These are phyloP conservation scores for Goniozus legneri DNA, from an alignment of 1,140 invertebrate species.

Conservation along the genomic window DNA sequence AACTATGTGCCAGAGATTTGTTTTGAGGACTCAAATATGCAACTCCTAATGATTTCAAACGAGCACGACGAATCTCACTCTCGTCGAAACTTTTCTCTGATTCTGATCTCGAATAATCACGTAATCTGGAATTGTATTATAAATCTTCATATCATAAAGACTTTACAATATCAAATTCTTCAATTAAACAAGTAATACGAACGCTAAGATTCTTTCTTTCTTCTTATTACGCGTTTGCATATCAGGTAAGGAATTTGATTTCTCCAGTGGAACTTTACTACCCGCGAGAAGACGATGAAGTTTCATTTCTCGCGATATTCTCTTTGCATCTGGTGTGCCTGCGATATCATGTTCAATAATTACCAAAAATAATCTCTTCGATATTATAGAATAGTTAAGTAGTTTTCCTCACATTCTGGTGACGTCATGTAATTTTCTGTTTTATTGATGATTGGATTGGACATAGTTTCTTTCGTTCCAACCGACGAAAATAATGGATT, in stretches of 20 bases:
- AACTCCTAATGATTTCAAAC: slow-evolving; percentile 63
- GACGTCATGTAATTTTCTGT: slow-evolving; percentile 16
- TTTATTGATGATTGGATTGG: slow-evolving; percentile 26
- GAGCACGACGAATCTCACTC: slow-evolving; percentile 60
- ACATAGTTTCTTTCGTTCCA: slow-evolving; percentile 21
- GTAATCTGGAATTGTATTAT: slow-evolving; percentile 56
- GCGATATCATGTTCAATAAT: slow-evolving; percentile 4
- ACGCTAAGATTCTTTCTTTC: slow-evolving; percentile 65
- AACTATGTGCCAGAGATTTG: slow-evolving; percentile 73
- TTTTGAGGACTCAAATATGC: slow-evolving; percentile 74
- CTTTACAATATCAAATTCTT: neutral
- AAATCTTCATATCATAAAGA: neutral
- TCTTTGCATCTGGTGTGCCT: slow-evolving; percentile 15
- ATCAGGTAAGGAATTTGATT: slow-evolving; percentile 78
- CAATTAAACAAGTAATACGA: slow-evolving; percentile 40
- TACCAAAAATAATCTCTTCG: no score
- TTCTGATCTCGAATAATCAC: slow-evolving; percentile 71
- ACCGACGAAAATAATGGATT: slow-evolving; percentile 41
- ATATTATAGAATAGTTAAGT: no score
- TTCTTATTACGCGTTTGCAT: slow-evolving; percentile 73
- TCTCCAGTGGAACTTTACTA: slow-evolving; percentile 65
- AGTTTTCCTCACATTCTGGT: slow-evolving; percentile 25
- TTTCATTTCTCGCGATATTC: slow-evolving; percentile 25
- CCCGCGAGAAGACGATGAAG: slow-evolving; percentile 31
- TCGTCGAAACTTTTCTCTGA: slow-evolving; percentile 75